A percentile compares a stretch with the other conserved stretches of the same genome.
phyloP scores from a whole-genome alignment of 2,797 vertebrate genomes.

The Bovichtus variegatus region DNA sequence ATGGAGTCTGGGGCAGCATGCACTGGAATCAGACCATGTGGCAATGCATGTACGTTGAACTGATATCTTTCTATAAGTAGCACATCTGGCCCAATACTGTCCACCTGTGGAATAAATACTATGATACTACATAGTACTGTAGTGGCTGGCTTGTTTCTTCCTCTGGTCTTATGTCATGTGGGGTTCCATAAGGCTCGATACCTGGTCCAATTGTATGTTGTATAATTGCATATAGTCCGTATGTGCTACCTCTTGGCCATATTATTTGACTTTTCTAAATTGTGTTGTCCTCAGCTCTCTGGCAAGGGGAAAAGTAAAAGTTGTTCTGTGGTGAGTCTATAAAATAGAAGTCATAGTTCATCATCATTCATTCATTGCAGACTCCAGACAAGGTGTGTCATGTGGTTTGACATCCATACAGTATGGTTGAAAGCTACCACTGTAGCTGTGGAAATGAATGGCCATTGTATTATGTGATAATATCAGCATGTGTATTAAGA shows the following conservation, averaged over 20 bases:
- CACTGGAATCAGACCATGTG: background rate
- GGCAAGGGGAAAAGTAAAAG: background rate
- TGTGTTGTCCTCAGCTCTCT: background rate
- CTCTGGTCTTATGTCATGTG: background rate
- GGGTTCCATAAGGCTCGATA: background rate
- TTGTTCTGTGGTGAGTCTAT: background rate
- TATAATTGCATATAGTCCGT: background rate
- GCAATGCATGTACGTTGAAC: background rate
- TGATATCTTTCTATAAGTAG: background rate
- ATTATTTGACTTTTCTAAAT: background rate
- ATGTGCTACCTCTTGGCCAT: background rate
- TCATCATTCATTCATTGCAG: background rate
- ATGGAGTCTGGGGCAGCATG: slow-evolving; percentile 8
- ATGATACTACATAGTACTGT: background rate
- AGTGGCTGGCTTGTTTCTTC: background rate
- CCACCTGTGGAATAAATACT: background rate
- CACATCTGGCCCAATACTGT: slow-evolving; percentile 10
- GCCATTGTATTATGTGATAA: slow-evolving; percentile 40
- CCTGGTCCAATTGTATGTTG: background rate
- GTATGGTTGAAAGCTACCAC: background rate
- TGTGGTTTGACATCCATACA: background rate
- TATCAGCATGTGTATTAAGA: slow-evolving; percentile 16
- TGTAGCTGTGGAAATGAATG: slow-evolving; percentile 31
- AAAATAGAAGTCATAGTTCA: background rate
- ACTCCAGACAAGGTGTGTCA: background rate